A percentile compares a stretch with the other conserved stretches of the same genome.
phyloP scores from a whole-genome alignment of 2,888 invertebrate genomes.

The Lamproptera curius region DNA sequence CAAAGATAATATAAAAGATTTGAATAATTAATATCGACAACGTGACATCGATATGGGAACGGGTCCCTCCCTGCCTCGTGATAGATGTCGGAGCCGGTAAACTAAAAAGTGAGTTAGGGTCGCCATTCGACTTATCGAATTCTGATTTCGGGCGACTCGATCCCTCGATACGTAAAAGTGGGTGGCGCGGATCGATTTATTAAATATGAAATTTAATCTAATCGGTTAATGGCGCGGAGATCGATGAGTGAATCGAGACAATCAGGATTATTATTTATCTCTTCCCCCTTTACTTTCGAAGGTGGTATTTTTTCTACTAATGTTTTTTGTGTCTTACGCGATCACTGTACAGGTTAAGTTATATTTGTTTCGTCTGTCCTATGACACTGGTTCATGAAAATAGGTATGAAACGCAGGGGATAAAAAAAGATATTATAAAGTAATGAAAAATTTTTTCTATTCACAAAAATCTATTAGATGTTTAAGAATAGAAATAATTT shows the following conservation, averaged over 20 bases:
- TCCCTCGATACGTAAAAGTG: constrained; percentile 41
- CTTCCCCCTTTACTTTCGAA: constrained; percentile 7
- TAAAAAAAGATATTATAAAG: neutral
- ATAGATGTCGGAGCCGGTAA: constrained; percentile 48
- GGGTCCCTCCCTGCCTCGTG: constrained; percentile 33
- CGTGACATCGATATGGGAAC: constrained; percentile 49
- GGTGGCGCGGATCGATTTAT: constrained; percentile 48
- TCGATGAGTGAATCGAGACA: constrained; percentile 54
- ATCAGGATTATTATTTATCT: constrained; percentile 48
- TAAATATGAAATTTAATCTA: constrained; percentile 56
- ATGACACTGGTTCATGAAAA: neutral
- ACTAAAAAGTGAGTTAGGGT: constrained; percentile 39
- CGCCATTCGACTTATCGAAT: constrained; percentile 36
- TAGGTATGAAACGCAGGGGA: neutral
- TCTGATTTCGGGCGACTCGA: constrained; percentile 37
- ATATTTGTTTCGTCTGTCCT: neutral
- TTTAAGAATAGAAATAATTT: no score
- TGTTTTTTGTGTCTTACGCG: no score
- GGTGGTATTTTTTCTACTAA: no score
- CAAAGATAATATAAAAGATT: no score
- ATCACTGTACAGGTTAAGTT: neutral
- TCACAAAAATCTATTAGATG: no score
- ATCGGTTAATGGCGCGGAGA: constrained; percentile 64
- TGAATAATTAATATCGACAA: constrained; percentile 54
- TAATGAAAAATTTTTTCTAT: neutral